Conservation (phyloP, 2,888 invertebrate species). For the Oxystoma pomonae region DNA sequence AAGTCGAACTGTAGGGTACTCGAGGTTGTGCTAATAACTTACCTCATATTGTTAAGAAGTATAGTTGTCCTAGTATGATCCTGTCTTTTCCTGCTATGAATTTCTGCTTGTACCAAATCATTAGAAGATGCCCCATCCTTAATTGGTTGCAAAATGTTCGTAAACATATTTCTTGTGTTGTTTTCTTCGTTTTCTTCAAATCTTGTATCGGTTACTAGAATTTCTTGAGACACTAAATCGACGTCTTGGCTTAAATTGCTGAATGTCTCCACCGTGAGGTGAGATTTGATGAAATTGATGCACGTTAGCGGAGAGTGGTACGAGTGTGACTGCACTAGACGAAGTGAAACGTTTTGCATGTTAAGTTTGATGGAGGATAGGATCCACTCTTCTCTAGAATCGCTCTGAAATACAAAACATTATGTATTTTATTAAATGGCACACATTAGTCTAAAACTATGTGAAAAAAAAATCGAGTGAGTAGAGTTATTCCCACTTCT, state of each 20-base stretch:
- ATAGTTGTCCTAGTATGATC: conserved; percentile 78
- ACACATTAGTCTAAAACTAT: too few species aligned
- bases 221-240: conserved; percentile 89
- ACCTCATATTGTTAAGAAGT: conserved; percentile 87
- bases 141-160: conserved; percentile 76
- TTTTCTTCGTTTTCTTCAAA: conserved; percentile 52
- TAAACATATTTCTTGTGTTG: conserved; percentile 81
- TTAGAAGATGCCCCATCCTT: conserved; percentile 31
- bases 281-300: conserved; percentile 88
- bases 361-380: conserved; percentile 77
- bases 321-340: conserved; percentile 58
- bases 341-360: conserved; percentile 80
- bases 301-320: conserved; percentile 67
- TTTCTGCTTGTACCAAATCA: conserved; percentile 44
- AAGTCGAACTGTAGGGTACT: too few species aligned
- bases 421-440: too few species aligned
- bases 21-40: too few species aligned
- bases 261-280: conserved; percentile 77
- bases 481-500: too few species aligned
- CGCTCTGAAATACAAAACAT: too few species aligned
- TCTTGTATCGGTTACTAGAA: conserved; percentile 69
- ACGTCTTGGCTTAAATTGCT: conserved; percentile 89
- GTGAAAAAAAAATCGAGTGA: too few species aligned
- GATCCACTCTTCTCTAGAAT: conserved; percentile 62
- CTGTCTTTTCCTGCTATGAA: conserved; percentile 56